Conservation (phyloP, 2,888 invertebrate genomes). For the Plebejus argus region DNA sequence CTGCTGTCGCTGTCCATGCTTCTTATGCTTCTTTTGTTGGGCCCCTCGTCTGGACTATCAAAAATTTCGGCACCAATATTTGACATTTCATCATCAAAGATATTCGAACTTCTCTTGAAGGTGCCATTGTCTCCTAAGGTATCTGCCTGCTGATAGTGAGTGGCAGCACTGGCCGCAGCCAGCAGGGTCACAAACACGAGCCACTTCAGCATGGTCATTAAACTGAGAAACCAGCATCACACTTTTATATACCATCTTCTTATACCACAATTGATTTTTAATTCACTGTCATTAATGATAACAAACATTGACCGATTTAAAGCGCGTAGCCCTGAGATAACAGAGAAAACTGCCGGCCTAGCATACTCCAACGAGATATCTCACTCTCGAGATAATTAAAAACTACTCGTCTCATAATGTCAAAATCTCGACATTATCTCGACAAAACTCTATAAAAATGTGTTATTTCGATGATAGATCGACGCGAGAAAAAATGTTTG, state of each 20-base stretch:
- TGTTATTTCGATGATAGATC: no score
- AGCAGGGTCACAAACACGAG: background rate
- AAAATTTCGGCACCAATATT: background rate
- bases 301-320: background rate
- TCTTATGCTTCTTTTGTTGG: background rate
- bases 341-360: no score
- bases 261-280: background rate
- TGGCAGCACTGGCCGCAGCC: background rate
- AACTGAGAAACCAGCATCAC: background rate
- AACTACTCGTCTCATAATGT: no score
- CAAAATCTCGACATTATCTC: no score
- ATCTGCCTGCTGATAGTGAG: background rate
- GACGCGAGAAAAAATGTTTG: no score
- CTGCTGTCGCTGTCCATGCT: background rate
- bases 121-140: background rate
- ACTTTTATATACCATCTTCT: background rate
- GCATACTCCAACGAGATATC: no score
- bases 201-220: background rate
- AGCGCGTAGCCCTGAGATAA: background rate
- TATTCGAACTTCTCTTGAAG: background rate
- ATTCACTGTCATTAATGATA: background rate
- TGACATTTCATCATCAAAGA: background rate
- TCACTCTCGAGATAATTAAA: no score
- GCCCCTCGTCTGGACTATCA: background rate
- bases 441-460: no score